Conservation (phyloP, 2,797 vertebrate species). For the Chelon labrosus region DNA sequence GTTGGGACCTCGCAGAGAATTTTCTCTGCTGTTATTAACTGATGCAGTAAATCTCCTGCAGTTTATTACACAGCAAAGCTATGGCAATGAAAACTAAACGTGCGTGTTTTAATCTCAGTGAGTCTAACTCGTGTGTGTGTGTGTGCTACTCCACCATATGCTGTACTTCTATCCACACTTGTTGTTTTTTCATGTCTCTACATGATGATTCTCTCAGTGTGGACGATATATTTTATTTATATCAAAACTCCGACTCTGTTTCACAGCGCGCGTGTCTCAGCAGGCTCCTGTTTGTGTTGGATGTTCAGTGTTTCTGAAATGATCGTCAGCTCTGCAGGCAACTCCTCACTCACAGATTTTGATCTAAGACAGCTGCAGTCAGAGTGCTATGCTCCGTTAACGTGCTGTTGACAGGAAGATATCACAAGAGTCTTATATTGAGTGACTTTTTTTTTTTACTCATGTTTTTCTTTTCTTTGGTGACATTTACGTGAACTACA, state of each 20-base stretch:
- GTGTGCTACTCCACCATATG: not conserved
- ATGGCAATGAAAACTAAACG: too few relatives aligned
- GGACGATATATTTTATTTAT: not conserved
- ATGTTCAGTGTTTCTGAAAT: conserved; percentile 6
- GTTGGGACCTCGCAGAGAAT: too few relatives aligned
- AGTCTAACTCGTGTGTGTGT: not conserved
- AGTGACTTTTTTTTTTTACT: not conserved
- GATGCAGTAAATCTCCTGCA: too few relatives aligned
- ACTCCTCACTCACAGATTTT: not conserved
- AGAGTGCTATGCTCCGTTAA: not conserved
- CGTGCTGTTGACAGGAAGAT: not conserved
- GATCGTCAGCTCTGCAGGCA: not conserved
- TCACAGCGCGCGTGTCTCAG: not conserved
- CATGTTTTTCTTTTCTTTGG: not conserved
- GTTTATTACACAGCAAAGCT: too few relatives aligned
- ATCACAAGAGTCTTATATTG: not conserved
- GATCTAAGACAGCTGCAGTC: not conserved
- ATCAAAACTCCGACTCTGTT: not conserved
- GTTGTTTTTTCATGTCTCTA: not conserved
- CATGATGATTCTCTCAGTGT: not conserved
- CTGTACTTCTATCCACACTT: not conserved
- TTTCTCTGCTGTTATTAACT: too few relatives aligned
- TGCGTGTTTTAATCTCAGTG: not conserved
- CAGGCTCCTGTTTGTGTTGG: conserved; percentile 17
- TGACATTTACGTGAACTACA: not conserved